Base-by-base conservation (phyloP, 2,797 vertebrate genomes). In the Sebastes baramenuke region DNA sequence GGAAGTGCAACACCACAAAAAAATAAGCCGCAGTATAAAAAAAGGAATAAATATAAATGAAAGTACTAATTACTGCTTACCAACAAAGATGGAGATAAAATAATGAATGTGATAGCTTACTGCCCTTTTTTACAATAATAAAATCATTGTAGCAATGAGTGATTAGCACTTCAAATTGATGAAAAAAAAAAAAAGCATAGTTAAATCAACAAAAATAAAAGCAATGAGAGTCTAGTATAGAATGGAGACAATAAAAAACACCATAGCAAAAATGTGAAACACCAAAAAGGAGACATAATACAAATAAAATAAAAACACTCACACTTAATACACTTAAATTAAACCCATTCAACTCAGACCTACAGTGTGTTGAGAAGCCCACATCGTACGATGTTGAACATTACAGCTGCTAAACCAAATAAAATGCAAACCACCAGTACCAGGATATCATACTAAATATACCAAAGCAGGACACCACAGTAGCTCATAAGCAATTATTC, bases 351-450 rank as follows among this genome's bases (percentile, higher is more conserved):
- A 38, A 14, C 36, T 38, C 36, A 38, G 13, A 38, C 13, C 13
- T 38, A 14, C 36, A 38, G 36, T 38, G 0, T 38, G 36, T 38
- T 2, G 36, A 38, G 36, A 6, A 0, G 36, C 13, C 13, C 36
- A 38, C 36, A 38, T 27, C 46, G 9, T 4, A 18, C 9, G 18
- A 70, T 22, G 2, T 67, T 67, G 71, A 67, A 78, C 68, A 70
- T 66, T 29, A 79, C 62, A 79, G 74, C 78, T 79, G 73, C 70
- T 66, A 79, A 83, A 77, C 77, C 54, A 79, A 83, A 38, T 38
- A 14, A 38, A 38, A 87, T 84, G 56, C 59, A 88, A 89, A 88
- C 64, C 83, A 80, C 42, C 14, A 29, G 55, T 1, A 29, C 46
- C 55, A 62, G 32, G 20, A 58, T 38, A 81, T 75, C 12, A 67